phyloP scores from a whole-genome alignment of 2,797 vertebrate species.

The Prionace glauca region DNA sequence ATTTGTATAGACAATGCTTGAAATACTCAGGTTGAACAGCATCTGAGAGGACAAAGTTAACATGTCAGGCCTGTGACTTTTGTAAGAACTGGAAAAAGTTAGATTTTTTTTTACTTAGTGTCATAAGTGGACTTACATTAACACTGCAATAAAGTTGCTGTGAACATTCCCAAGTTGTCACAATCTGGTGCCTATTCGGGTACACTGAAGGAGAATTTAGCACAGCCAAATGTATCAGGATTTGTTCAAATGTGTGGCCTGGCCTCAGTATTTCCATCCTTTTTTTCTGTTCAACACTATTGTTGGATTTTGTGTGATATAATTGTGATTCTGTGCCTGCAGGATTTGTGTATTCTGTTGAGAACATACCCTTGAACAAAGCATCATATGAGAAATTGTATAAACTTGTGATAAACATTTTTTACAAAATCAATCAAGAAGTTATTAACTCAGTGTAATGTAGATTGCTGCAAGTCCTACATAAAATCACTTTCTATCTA shows the following conservation, averaged over 20 bases:
- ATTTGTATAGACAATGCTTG: neutral
- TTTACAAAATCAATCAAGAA: neutral
- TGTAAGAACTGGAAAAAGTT: neutral
- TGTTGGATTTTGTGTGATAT: neutral
- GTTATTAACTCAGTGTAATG: neutral
- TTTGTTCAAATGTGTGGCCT: neutral
- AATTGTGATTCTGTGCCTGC: neutral
- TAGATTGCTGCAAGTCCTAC: neutral
- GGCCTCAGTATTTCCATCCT: neutral
- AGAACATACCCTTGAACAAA: neutral
- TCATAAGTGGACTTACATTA: no score
- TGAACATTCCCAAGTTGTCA: no score
- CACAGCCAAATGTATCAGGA: neutral
- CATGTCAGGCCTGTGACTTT: neutral
- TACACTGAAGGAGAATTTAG: no score
- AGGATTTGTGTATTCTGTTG: neutral
- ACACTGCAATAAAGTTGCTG: no score
- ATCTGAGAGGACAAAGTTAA: neutral
- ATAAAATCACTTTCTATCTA: neutral
- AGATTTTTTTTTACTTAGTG: no score
- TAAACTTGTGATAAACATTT: neutral
- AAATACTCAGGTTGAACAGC: neutral
- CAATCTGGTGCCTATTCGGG: no score
- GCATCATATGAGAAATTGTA: neutral
- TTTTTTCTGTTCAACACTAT: neutral